Percentiles rank a stretch among this genome's conserved stretches.
These are phyloP conservation scores for Drosophila bipectinata DNA, from an alignment of 1,140 invertebrate genomes.

Conservation along the genomic window DNA sequence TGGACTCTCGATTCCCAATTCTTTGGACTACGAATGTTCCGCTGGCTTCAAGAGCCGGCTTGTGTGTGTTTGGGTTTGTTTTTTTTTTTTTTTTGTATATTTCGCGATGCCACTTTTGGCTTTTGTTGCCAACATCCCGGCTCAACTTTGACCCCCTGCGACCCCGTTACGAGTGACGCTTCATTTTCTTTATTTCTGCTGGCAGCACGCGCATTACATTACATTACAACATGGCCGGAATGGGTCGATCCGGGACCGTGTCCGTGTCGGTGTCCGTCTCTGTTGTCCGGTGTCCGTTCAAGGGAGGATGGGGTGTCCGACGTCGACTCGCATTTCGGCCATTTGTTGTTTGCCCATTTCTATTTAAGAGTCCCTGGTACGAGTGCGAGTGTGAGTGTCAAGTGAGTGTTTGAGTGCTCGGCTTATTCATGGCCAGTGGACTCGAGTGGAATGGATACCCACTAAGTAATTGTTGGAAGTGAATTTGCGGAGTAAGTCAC, in stretches of 20 bases:
- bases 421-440: slow-evolving; percentile 55
- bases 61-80: slow-evolving; percentile 4
- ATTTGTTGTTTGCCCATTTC: slow-evolving; percentile 29
- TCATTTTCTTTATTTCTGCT: slow-evolving; percentile 67
- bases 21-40: slow-evolving; percentile 18
- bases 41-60: slow-evolving; percentile 1
- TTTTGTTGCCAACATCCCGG: slow-evolving; percentile 57
- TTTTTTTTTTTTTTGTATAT: slow-evolving; percentile 51
- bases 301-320: no score
- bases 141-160: slow-evolving; percentile 6
- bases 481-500: not conserved
- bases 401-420: slow-evolving; percentile 63
- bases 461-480: slow-evolving; percentile 16
- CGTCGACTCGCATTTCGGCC: slow-evolving; percentile 42
- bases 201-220: slow-evolving; percentile 76
- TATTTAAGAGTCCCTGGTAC: slow-evolving; percentile 6
- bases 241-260: slow-evolving; percentile 39
- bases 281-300: no score
- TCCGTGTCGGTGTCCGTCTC: slow-evolving; percentile 6
- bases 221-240: slow-evolving; percentile 61
- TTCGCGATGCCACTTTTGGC: slow-evolving; percentile 52
- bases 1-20: slow-evolving; percentile 16
- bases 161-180: slow-evolving; percentile 41
- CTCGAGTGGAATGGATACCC: slow-evolving; percentile 46
- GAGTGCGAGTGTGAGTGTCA: slow-evolving; percentile 33